phyloP scores from a whole-genome alignment of 2,113 vertebrate genomes.

The Salminus brasiliensis region DNA sequence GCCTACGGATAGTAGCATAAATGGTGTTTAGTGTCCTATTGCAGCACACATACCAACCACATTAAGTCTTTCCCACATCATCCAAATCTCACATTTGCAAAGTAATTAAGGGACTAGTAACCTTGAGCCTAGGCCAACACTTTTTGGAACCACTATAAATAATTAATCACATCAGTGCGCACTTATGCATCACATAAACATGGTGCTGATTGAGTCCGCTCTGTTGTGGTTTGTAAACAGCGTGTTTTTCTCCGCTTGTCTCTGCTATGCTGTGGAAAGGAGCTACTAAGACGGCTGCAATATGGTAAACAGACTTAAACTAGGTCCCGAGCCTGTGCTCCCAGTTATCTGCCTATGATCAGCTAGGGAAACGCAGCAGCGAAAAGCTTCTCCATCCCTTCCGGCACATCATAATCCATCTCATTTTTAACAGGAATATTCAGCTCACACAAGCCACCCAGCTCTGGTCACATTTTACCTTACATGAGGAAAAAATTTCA shows the following conservation, averaged over 20 bases:
- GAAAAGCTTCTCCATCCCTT: conserved; percentile 43
- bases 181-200: not conserved
- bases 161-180: not conserved
- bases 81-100: not conserved
- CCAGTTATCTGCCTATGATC: not conserved
- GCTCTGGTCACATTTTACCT: conserved; percentile 66
- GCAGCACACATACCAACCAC: not conserved
- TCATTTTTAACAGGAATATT: conserved; percentile 71
- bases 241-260: not conserved
- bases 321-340: not conserved
- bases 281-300: not conserved
- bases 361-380: not conserved
- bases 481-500: conserved; percentile 65
- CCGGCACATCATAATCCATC: conserved; percentile 69
- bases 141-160: not conserved
- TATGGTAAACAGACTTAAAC: conserved; percentile 25
- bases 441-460: conserved; percentile 67
- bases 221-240: conserved; percentile 2
- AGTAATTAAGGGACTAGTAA: not conserved
- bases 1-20: too few species aligned
- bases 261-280: not conserved
- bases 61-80: not conserved
- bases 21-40: too few species aligned
- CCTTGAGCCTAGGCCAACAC: not conserved
- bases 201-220: not conserved